Percentiles rank a stretch among this genome's conserved stretches.
Evolutionary conservation across 2,888 invertebrate genomes (phyloP).

Genomic region (Ferdinandea cuprea): DNA sequence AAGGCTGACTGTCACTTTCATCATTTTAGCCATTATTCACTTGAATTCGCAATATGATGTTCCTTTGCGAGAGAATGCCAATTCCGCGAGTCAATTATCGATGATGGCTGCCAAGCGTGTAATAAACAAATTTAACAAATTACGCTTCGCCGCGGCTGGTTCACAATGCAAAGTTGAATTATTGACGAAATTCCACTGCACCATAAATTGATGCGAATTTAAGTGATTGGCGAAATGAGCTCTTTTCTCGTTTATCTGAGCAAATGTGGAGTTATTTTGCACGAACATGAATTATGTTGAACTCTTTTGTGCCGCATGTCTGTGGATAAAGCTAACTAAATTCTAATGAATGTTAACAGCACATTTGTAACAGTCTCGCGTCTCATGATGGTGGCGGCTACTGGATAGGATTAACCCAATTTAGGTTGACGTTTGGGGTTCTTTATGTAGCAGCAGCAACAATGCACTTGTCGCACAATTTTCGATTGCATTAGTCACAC

Average conservation of each 20-base stretch:
- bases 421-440: slow-evolving; percentile 24
- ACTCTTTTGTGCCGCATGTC: slow-evolving; percentile 58
- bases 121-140: slow-evolving; percentile 65
- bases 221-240: slow-evolving; percentile 34
- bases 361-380: neutral
- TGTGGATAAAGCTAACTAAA: slow-evolving; percentile 1
- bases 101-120: slow-evolving; percentile 46
- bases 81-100: slow-evolving; percentile 69
- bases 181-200: slow-evolving; percentile 22
- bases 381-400: neutral
- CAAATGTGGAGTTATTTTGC: slow-evolving; percentile 19
- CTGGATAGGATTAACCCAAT: slow-evolving; percentile 59
- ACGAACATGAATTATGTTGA: slow-evolving; percentile 19
- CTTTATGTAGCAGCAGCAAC: slow-evolving; percentile 15
- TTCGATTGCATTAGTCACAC: slow-evolving; percentile 50
- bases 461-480: slow-evolving; percentile 60
- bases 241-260: slow-evolving; percentile 20
- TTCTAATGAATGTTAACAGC: slow-evolving; percentile 16
- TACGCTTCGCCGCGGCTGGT: slow-evolving; percentile 12
- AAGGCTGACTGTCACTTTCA: slow-evolving; percentile 63
- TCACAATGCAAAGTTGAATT: slow-evolving; percentile 44
- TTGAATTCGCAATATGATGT: slow-evolving; percentile 40
- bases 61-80: slow-evolving; percentile 64
- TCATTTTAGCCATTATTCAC: slow-evolving; percentile 65
- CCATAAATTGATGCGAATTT: slow-evolving; percentile 40